These are phyloP conservation scores for Heterotilapia buettikoferi DNA, from an alignment of 2,113 vertebrate species.

Conservation along the genomic window DNA sequence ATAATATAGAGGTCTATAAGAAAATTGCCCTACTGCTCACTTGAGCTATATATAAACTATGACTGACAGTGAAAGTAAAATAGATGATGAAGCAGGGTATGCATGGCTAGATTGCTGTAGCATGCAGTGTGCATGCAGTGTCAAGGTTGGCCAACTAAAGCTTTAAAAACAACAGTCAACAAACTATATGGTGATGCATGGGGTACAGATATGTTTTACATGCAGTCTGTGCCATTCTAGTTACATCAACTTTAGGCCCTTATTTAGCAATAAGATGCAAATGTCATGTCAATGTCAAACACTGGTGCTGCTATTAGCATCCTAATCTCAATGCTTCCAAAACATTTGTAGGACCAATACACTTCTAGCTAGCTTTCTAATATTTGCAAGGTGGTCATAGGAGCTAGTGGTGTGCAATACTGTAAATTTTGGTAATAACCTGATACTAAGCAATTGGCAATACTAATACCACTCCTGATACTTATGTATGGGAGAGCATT, in stretches of 20 bases:
- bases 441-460: neutral
- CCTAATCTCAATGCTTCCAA: neutral
- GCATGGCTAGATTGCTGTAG: neutral
- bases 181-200: neutral
- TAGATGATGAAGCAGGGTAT: neutral
- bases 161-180: neutral
- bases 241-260: neutral
- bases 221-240: neutral
- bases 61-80: neutral
- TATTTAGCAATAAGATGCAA: neutral
- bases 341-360: neutral
- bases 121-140: neutral
- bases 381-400: neutral
- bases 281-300: neutral
- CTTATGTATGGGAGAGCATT: neutral
- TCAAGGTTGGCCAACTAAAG: neutral
- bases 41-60: neutral
- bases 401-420: neutral
- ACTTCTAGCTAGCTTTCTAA: neutral
- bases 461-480: neutral
- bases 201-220: neutral
- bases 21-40: neutral
- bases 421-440: neutral
- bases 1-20: fast-evolving
- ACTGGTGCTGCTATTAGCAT: neutral